These are phyloP conservation scores for Encarsia formosa DNA, from an alignment of 2,888 invertebrate genomes.

Conservation along the genomic window DNA sequence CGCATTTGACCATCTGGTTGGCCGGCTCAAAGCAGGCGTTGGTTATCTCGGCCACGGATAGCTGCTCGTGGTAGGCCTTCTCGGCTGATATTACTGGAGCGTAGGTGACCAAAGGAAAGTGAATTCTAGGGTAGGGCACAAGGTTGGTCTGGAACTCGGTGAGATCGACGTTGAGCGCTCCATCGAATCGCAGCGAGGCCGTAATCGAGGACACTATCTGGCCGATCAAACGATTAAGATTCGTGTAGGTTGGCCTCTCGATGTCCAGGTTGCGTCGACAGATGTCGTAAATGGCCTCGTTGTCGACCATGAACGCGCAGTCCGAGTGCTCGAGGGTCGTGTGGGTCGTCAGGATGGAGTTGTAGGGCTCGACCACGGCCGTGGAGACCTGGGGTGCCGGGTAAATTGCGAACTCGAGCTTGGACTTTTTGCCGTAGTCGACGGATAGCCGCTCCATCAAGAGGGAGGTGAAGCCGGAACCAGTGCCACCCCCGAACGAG, in stretches of 20 bases:
- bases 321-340: slow-evolving; percentile 94
- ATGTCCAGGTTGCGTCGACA: slow-evolving; percentile 93
- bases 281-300: slow-evolving; percentile 86
- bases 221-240: slow-evolving; percentile 91
- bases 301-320: slow-evolving; percentile 95
- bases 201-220: slow-evolving; percentile 92
- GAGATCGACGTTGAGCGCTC: slow-evolving; percentile 88
- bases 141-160: slow-evolving; percentile 94
- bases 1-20: slow-evolving; percentile 94
- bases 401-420: slow-evolving; percentile 93
- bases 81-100: slow-evolving; percentile 90
- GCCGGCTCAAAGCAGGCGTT: slow-evolving; percentile 94
- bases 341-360: slow-evolving; percentile 93
- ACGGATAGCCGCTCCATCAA: slow-evolving; percentile 94
- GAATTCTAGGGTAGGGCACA: slow-evolving; percentile 93
- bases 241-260: slow-evolving; percentile 95
- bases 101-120: slow-evolving; percentile 89
- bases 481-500: slow-evolving; percentile 91
- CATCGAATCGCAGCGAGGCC: slow-evolving; percentile 88
- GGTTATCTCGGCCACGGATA: slow-evolving; percentile 88
- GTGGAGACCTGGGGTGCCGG: slow-evolving; percentile 90
- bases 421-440: slow-evolving; percentile 97
- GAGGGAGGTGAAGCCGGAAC: slow-evolving; percentile 95
- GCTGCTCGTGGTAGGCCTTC: slow-evolving; percentile 92
- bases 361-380: slow-evolving; percentile 93